A percentile compares a stretch with the other conserved stretches of the same genome.
phyloP scores from a whole-genome alignment of 2,888 invertebrate genomes.

The Blastobasis lacticolella region DNA sequence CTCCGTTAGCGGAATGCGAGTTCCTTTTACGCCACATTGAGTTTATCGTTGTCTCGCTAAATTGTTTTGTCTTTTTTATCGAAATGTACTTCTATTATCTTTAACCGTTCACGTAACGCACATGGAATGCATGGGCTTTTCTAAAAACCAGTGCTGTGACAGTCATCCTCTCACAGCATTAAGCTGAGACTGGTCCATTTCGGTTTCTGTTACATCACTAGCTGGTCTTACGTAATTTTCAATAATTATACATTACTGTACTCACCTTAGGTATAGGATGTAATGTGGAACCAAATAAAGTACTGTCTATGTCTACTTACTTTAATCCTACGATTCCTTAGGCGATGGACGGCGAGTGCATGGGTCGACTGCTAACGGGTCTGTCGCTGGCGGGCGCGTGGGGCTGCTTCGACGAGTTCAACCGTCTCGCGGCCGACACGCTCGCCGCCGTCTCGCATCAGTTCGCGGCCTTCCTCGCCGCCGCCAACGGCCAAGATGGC shows the following conservation, averaged over 20 bases:
- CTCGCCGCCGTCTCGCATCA: constrained; percentile 96
- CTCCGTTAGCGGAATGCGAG: background rate
- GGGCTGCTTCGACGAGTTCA: constrained; percentile 99
- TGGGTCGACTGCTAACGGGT: constrained; percentile 95
- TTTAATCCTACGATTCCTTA: constrained; percentile 31
- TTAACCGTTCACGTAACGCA: no score
- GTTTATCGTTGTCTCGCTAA: background rate
- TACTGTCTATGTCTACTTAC: no score
- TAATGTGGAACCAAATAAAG: no score
- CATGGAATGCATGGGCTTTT: no score
- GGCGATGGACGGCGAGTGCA: constrained; percentile 96
- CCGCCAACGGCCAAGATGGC: constrained; percentile 39
- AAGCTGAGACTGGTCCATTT: no score
- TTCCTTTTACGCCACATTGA: background rate
- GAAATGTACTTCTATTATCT: no score
- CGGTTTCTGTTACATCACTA: no score
- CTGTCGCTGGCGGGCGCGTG: constrained; percentile 96
- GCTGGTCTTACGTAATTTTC: no score
- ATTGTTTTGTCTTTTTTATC: background rate
- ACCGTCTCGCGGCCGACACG: constrained; percentile 94
- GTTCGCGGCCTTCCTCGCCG: constrained; percentile 92
- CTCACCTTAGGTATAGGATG: no score
- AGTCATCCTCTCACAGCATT: no score
- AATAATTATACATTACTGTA: no score
- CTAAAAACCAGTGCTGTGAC: no score